Conservation (phyloP, 1,140 invertebrate species). For the Tenebrio molitor region DNA sequence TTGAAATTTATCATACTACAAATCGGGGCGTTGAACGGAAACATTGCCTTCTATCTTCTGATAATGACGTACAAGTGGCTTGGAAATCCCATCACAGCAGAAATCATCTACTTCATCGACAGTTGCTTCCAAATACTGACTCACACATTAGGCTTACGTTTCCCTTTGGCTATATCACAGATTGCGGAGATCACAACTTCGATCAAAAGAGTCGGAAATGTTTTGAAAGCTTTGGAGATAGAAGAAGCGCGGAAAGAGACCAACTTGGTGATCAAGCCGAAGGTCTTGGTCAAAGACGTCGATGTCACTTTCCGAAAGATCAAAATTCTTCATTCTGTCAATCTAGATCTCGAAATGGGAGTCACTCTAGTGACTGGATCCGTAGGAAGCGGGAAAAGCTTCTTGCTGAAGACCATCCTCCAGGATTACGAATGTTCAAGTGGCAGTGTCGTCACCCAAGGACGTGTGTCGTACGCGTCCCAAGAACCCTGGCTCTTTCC, state of each 20-base stretch:
- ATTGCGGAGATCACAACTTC: constrained; percentile 67
- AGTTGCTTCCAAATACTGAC: constrained; percentile 81
- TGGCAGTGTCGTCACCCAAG: constrained; percentile 68
- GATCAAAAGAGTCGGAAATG: constrained; percentile 49
- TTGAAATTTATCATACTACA: constrained; percentile 52
- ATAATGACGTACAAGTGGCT: constrained; percentile 83
- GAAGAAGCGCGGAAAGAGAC: constrained; percentile 17
- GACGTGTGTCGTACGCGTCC: constrained; percentile 82
- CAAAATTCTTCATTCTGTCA: constrained; percentile 74
- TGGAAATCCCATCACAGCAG: constrained; percentile 77
- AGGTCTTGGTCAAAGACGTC: constrained; percentile 32
- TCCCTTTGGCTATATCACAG: constrained; percentile 76
- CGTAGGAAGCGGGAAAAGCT: constrained; percentile 24
- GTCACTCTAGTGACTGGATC: constrained; percentile 81
- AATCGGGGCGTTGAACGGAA: constrained; percentile 75
- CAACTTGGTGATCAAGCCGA: constrained; percentile 44
- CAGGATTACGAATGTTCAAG: constrained; percentile 16
- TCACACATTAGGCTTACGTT: constrained; percentile 80
- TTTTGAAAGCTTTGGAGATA: constrained; percentile 48
- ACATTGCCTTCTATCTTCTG: constrained; percentile 67
- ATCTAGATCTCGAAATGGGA: constrained; percentile 70
- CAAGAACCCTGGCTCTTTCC: constrained; percentile 84
- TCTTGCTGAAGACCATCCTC: constrained; percentile 1
- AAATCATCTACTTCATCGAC: constrained; percentile 83
- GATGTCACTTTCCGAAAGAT: constrained; percentile 53